phyloP scores from a whole-genome alignment of 2,797 vertebrate species.

The Aphelocoma californica region DNA sequence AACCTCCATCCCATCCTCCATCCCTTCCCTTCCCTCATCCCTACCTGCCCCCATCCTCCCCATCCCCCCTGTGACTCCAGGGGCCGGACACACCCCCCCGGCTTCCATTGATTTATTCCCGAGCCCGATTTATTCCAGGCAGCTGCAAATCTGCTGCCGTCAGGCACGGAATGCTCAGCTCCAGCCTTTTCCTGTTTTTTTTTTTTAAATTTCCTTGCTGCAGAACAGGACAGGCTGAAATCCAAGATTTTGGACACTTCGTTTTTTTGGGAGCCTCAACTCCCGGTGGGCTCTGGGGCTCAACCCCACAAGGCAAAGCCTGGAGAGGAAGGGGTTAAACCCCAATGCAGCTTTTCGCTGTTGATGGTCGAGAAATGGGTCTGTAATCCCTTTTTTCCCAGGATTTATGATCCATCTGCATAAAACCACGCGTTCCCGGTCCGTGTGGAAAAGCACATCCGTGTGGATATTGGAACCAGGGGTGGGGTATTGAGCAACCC shows the following conservation, averaged over 20 bases:
- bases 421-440: accelerated
- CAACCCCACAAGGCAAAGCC: not conserved
- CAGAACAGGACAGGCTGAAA: not conserved
- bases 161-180: not conserved
- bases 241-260: not conserved
- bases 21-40: not conserved
- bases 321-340: not conserved
- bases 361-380: not conserved
- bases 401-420: not conserved
- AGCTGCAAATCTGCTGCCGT: conserved; percentile 13
- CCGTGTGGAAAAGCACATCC: not conserved
- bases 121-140: not conserved
- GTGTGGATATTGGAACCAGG: not conserved
- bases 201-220: not conserved
- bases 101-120: not conserved
- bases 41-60: not conserved
- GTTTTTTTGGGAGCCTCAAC: not conserved
- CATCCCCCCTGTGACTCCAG: not conserved
- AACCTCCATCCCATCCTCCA: not conserved
- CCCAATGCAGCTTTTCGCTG: not conserved
- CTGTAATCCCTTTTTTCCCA: not conserved
- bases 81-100: accelerated
- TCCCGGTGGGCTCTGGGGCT: not conserved
- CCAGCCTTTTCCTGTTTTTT: not conserved
- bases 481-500: accelerated